Evolutionary conservation across 2,797 vertebrate species (phyloP).

Genomic region (Channallabes apus): DNA sequence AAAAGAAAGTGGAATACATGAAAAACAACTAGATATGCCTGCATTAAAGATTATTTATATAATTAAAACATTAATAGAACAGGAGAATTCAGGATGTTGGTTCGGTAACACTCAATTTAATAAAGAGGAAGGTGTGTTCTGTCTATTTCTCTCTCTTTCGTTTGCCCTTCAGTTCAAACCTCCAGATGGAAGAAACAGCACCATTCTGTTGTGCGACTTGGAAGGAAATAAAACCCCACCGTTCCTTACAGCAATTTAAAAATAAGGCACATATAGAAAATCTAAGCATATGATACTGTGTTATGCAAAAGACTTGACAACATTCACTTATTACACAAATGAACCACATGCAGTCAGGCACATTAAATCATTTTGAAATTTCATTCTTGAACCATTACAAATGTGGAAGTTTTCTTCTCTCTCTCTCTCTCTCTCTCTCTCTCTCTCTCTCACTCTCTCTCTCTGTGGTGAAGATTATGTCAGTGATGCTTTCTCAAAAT

Average conservation of each 20-base stretch:
- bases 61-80: neutral
- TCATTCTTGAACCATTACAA: no score
- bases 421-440: neutral
- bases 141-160: neutral
- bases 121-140: neutral
- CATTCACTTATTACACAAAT: no score
- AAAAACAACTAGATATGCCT: neutral
- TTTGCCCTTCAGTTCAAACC: neutral
- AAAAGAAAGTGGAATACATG: neutral
- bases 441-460: no score
- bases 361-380: no score
- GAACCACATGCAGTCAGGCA: no score
- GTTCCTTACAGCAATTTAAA: neutral
- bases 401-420: no score
- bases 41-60: neutral
- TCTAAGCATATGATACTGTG: neutral
- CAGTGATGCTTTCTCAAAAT: neutral
- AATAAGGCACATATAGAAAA: neutral
- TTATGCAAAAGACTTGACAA: no score
- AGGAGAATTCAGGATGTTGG: neutral
- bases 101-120: neutral
- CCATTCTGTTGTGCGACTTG: neutral
- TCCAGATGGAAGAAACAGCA: neutral
- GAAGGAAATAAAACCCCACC: neutral
- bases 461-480: neutral